Evolutionary conservation across 2,888 invertebrate species (phyloP).

Genomic region (Congeria kusceri): DNA sequence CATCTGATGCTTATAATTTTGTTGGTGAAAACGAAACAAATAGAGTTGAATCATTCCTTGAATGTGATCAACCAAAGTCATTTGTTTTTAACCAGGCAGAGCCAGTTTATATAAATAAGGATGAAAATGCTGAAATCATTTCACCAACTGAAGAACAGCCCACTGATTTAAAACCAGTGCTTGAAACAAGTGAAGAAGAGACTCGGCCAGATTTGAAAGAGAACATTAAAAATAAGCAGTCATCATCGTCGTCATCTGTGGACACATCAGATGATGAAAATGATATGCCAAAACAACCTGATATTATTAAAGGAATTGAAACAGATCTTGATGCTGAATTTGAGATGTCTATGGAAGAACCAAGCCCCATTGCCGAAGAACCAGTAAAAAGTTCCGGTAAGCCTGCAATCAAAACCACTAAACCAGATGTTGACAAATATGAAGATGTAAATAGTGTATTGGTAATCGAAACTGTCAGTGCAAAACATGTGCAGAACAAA

Average conservation of each 20-base stretch:
- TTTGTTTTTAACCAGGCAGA: no score
- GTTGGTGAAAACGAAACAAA: constrained; percentile 58
- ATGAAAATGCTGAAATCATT: no score
- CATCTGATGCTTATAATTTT: no score
- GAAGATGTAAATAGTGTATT: no score
- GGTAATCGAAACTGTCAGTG: neutral
- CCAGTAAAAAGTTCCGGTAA: neutral
- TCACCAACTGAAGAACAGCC: constrained; percentile 5
- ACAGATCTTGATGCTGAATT: neutral
- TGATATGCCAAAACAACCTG: neutral
- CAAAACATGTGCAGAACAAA: neutral
- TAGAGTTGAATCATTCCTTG: constrained; percentile 43
- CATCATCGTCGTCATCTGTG: neutral
- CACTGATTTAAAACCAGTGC: neutral
- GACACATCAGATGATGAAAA: neutral
- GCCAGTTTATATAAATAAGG: no score
- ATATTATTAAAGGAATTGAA: no score
- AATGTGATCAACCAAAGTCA: constrained; percentile 52
- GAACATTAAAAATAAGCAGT: neutral
- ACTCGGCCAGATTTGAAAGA: neutral
- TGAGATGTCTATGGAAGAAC: neutral
- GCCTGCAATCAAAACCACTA: no score
- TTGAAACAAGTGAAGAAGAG: neutral
- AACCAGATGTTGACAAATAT: no score
- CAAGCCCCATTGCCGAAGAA: neutral